Base-by-base conservation (phyloP, 2,888 invertebrate genomes). In the Girardia tigrina region DNA sequence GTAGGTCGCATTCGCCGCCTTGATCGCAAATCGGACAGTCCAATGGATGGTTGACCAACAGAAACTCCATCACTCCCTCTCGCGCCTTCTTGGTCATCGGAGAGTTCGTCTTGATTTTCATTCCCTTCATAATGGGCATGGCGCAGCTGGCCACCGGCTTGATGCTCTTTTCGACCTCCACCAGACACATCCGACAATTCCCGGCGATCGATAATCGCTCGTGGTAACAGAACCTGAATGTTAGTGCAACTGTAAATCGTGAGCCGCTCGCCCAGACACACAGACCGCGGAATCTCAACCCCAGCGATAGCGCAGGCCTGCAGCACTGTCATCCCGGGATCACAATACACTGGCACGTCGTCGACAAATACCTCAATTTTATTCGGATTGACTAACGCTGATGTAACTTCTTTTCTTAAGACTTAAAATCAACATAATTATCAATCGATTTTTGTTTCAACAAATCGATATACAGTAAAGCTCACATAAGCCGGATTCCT, bases 21-120 rank as follows among this genome's bases (percentile, higher is more conserved):
- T 99, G 98, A 85, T 99, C 98, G 86, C 98, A 99, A 85, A 99
- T 98, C 42, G 98, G 98, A 82, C 98, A 99, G 86, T 99, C 98
- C 78, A 99, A 86, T 0, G 98, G 98, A 86, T 99, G 98, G 83
- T 99, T 99, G 78, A 97, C 92, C 28, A 99, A 86, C 71, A 99
- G 86, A 83, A 99, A 98, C 86, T 99, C 98, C 98, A 98, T 98
- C 0, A 99, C 97, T 80, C 97, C 91, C 79, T 86, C 86, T 77
- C 86, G 83, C 26, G 90, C 90, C 83, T 90, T 88, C 78, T 88
- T 88, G 0, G 93, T 93, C 86, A 95, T 87, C 80, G 93, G 92
- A 0, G 97, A 97, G 84, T 98, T 91, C 26, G 98, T 98, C 85
- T 97, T 97, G 26, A 99, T 89, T 79, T 91, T 88, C 98, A 87